Base-by-base conservation (phyloP, 2,113 vertebrate species). In the Tragelaphus scriptus region DNA sequence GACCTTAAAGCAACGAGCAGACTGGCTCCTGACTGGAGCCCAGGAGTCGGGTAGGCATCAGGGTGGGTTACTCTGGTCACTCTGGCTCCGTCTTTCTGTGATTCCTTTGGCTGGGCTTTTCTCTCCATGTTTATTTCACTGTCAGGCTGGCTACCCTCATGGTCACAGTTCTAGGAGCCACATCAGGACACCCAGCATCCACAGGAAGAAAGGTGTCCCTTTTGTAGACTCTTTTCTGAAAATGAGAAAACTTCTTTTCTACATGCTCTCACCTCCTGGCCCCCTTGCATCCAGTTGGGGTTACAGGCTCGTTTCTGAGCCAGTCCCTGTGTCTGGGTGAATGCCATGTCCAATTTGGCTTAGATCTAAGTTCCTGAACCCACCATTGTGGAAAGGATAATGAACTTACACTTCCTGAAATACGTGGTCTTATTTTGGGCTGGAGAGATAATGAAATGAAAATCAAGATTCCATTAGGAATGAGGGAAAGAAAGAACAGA, bases 271-370 rank as follows among this genome's bases (percentile, higher is more conserved):
- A 80, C 11, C 13, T 30, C 0, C 56, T 92, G 15, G 81, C 25
- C 44, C 28, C 4, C 32, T 75, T 63, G 28, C 55, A 63, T 93
- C 71, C 86, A 32, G 28, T 68, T 51, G 32, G 11, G 58, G 63
- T 88, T 56, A 82, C 65, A 68, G 84, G 90, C 75, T 91, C 51
- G 80, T 55, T 96, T 96, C 55, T 89, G 77, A 93, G 77, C 55
- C 75, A 58, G 16, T 75, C 40, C 14, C 40, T 96, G 1, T 89
- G 56, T 40, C 91, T 59, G 88, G 55, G 32, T 84, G 58, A 85
- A 71, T 88, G 53, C 47, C 51, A 13, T 9, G 12, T 81, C 30
- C 23, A 91, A 1, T 94, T 75, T 89, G 79, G 59, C 56, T 86
- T 93, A 91, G 14, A 26, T 32, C 77, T 84, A 65, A 79, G 21